Evolutionary conservation across 2,797 vertebrate species (phyloP), one percentile per base, ranked within the genome.

Genomic region (Champsocephalus gunnari): DNA sequence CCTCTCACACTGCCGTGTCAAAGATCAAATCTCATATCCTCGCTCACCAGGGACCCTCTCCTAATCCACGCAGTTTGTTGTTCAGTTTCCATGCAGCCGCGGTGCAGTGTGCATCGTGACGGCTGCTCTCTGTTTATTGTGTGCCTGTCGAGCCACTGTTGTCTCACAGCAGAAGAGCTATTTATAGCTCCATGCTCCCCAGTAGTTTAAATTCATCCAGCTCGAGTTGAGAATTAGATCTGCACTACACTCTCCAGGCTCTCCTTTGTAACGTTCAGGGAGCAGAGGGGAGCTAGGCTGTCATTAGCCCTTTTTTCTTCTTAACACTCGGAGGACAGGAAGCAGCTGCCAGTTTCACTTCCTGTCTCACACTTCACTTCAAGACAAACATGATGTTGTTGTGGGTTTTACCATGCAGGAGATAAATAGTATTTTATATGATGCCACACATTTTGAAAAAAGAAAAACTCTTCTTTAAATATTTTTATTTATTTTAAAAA

Each of bases 181-280:
- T 93, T 90, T 87, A 93, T 94, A 94, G 91, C 89, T 69, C 43
- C 14, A 21, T 9, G 64, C 89, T 90, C 85, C 85, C 86, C 79
- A 66, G 78, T 92, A 87, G 85, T 93, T 93, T 92, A 89, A 88
- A 92, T 93, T 94, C 92, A 92, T 81, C 79, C 85, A 75, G 87
- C 84, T 87, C 76, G 68, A 90, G 82, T 87, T 88, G 85, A 88
- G 84, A 92, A 88, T 85, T 82, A 84, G 82, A 85, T 88, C 83
- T 75, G 82, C 17, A 80, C 50, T 76, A 55, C 77, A 55, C 82
- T 81, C 82, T 84, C 51, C 7, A 73, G 71, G 66, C 77, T 73
- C 71, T 64, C 49, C 71, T 71, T 70, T 43, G 63, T 66, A 77
- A 71, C 14, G 28, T 41, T 67, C 5, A 48, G 78, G 71, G 85